These are phyloP conservation scores for Pampusana beccarii DNA, from an alignment of 2,113 vertebrate species.

Conservation along the genomic window DNA sequence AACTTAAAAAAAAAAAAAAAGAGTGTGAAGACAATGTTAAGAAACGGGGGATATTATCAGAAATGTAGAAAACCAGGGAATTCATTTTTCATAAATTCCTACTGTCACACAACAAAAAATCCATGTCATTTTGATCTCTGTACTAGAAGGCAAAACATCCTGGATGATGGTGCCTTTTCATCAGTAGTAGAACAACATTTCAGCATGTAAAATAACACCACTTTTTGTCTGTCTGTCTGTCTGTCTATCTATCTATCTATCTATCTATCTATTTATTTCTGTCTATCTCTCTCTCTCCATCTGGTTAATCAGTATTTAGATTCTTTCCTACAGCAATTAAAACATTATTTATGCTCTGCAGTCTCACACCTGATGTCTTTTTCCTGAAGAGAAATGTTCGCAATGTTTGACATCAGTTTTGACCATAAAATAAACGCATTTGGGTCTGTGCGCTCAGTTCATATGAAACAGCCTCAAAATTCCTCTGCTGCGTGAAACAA, in stretches of 20 bases:
- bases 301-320: background rate
- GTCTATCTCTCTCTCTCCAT: no score
- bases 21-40: background rate
- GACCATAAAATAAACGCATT: background rate
- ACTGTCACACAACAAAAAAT: background rate
- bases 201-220: background rate
- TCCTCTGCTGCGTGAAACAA: background rate
- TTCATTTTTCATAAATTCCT: background rate
- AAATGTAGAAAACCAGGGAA: background rate
- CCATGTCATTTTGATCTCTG: background rate
- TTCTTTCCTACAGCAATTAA: conserved; percentile 1
- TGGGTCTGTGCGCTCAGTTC: background rate
- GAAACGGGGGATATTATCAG: background rate
- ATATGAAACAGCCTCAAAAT: background rate
- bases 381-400: background rate
- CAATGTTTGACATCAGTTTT: background rate
- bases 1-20: no score
- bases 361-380: background rate
- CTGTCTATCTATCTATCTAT: no score
- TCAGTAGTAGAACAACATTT: background rate
- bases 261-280: no score
- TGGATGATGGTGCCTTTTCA: background rate
- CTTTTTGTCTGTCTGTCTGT: no score
- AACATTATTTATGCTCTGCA: background rate
- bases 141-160: background rate